phyloP scores from a whole-genome alignment of 30 jellyfish, hydroid and myxozoan species.

The Thelohanellus kitauei region DNA sequence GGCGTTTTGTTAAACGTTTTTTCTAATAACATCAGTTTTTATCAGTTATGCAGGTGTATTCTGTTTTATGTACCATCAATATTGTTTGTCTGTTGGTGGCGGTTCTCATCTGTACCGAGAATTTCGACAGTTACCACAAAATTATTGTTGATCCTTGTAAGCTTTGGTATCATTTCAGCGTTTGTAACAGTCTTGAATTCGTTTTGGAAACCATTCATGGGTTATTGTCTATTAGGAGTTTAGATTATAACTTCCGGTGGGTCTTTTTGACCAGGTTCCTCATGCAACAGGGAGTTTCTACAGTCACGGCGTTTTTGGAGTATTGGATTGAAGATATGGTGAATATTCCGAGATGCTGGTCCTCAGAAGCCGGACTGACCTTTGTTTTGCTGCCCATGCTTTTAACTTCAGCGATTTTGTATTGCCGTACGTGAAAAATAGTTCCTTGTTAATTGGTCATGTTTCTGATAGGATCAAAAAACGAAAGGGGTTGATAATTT shows the following conservation, averaged over 20 bases:
- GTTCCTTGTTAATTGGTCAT: constrained; percentile 62
- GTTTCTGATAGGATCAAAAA: constrained; percentile 38
- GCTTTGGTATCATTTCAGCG: constrained; percentile 9
- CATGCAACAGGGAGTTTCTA: constrained; percentile 73
- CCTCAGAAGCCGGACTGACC: constrained; percentile 66
- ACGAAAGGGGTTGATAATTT: constrained; percentile 54
- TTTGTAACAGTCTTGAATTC: constrained; percentile 21
- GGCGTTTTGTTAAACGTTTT: constrained; percentile 48
- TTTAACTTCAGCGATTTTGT: constrained; percentile 60
- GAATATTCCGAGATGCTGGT: constrained; percentile 63
- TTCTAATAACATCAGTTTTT: not conserved
- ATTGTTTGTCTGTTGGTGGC: constrained; percentile 34
- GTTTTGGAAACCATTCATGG: constrained; percentile 63
- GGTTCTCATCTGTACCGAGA: constrained; percentile 39
- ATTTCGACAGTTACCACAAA: not conserved
- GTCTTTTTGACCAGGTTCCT: constrained; percentile 48
- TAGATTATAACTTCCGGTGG: constrained; percentile 63
- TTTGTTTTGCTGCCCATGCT: constrained; percentile 31
- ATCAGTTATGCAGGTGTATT: constrained; percentile 40
- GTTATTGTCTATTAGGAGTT: constrained; percentile 4
- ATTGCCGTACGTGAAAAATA: too few species aligned
- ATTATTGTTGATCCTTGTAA: not conserved
- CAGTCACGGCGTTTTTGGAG: constrained; percentile 53
- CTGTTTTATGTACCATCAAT: constrained; percentile 11
- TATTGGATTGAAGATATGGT: constrained; percentile 85